phyloP scores from a whole-genome alignment of 2,113 vertebrate genomes.

The Poecilia latipinna region DNA sequence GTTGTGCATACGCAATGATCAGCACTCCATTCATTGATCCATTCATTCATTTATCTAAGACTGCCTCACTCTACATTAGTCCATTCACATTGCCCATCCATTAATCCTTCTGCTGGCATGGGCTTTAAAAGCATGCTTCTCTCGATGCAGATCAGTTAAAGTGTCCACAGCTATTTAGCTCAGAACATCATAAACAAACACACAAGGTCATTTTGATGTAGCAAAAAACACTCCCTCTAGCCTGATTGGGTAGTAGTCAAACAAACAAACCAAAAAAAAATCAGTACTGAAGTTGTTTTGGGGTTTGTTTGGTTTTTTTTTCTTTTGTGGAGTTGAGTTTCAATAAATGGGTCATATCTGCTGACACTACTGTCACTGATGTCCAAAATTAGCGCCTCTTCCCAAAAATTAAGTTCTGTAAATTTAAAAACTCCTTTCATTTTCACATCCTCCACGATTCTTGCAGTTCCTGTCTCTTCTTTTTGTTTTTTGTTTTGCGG shows the following conservation, averaged over 20 bases:
- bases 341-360: background rate
- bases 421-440: background rate
- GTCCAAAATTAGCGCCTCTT: conserved; percentile 11
- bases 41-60: conserved; percentile 64
- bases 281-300: background rate
- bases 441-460: conserved; percentile 1
- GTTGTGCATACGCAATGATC: conserved; percentile 61
- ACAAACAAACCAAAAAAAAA: background rate
- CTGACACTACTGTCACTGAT: background rate
- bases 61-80: conserved; percentile 48
- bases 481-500: background rate
- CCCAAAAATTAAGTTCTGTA: background rate
- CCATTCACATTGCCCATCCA: conserved; percentile 57
- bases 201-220: background rate
- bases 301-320: too few relatives aligned
- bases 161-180: conserved; percentile 1
- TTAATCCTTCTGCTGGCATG: conserved; percentile 50
- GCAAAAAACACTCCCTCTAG: background rate
- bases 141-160: conserved; percentile 24
- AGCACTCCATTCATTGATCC: conserved; percentile 68
- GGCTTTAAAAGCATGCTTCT: conserved; percentile 37
- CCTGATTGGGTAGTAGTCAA: background rate
- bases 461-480: conserved; percentile 21
- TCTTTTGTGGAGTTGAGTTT: too few relatives aligned
- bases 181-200: conserved; percentile 1